These are phyloP conservation scores for Lamellibrachia columna DNA, from an alignment of 2,888 invertebrate species.

Conservation along the genomic window DNA sequence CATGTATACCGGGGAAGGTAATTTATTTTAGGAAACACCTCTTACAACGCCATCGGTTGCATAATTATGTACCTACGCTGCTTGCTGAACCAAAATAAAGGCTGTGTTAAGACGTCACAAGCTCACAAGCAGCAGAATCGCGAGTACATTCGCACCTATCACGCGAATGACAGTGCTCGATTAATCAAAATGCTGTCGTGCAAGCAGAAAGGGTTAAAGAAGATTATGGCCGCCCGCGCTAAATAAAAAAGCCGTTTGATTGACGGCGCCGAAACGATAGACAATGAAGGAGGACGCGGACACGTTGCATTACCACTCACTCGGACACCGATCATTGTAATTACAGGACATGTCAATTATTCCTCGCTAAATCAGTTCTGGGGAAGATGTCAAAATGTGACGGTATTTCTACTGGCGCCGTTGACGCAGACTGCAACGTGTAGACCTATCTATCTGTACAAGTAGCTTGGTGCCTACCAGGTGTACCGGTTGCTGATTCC, in stretches of 20 bases:
- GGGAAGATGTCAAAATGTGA: not conserved
- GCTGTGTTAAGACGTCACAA: too few species aligned
- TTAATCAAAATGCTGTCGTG: not conserved
- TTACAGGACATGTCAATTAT: constrained; percentile 16
- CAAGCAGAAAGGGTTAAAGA: not conserved
- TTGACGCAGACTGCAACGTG: not conserved
- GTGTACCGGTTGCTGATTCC: too few species aligned
- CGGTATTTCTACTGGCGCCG: not conserved
- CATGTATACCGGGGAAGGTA: too few species aligned
- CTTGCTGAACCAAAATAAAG: too few species aligned
- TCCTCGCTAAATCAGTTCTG: not conserved
- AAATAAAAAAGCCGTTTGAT: not conserved
- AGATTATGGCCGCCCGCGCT: not conserved
- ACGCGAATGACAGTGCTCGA: not conserved
- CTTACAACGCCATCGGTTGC: too few species aligned
- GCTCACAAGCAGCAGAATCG: too few species aligned
- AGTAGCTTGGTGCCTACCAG: not conserved
- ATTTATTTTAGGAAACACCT: too few species aligned
- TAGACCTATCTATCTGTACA: not conserved
- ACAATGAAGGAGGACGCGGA: not conserved
- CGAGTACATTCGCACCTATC: too few species aligned
- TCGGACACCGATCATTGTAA: constrained; percentile 5
- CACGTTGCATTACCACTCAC: not conserved
- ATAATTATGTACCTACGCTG: too few species aligned
- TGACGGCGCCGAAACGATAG: not conserved